A percentile compares a stretch with the other conserved stretches of the same genome.
These are phyloP conservation scores for Rafetus swinhoei DNA, from an alignment of 2,113 vertebrate species.

Conservation along the genomic window DNA sequence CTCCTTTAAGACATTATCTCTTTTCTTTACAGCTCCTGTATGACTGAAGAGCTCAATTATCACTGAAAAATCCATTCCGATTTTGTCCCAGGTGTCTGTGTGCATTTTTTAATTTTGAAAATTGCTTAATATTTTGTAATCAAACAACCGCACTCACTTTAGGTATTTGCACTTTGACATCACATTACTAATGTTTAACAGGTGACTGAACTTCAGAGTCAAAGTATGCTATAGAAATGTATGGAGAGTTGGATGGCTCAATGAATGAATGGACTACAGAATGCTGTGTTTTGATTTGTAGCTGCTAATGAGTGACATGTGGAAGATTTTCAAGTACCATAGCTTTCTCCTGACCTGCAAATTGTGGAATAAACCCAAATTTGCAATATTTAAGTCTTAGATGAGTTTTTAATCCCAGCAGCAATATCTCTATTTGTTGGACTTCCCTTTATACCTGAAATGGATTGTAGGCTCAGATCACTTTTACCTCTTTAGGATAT, in stretches of 20 bases:
- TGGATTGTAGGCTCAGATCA: not conserved
- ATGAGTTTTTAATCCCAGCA: not conserved
- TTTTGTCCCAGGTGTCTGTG: not conserved
- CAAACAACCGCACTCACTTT: not conserved
- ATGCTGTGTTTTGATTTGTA: not conserved
- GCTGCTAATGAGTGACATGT: not conserved
- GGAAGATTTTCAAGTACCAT: not conserved
- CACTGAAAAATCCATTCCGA: slow-evolving; percentile 18
- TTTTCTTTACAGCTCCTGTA: slow-evolving; percentile 24
- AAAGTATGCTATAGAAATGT: not conserved
- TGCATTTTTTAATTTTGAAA: not conserved
- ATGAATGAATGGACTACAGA: not conserved
- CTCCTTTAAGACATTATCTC: not conserved
- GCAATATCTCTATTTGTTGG: not conserved
- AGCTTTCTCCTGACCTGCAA: not conserved
- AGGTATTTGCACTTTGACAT: not conserved
- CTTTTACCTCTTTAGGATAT: not conserved
- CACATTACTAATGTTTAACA: not conserved
- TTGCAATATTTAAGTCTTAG: not conserved
- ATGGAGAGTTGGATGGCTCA: not conserved
- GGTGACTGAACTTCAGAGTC: not conserved
- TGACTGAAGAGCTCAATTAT: not conserved
- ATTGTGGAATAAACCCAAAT: not conserved
- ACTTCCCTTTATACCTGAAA: not conserved
- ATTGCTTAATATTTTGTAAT: not conserved